Evolutionary conservation across 2,797 vertebrate species (phyloP).

Genomic region (Myotis planiceps): DNA sequence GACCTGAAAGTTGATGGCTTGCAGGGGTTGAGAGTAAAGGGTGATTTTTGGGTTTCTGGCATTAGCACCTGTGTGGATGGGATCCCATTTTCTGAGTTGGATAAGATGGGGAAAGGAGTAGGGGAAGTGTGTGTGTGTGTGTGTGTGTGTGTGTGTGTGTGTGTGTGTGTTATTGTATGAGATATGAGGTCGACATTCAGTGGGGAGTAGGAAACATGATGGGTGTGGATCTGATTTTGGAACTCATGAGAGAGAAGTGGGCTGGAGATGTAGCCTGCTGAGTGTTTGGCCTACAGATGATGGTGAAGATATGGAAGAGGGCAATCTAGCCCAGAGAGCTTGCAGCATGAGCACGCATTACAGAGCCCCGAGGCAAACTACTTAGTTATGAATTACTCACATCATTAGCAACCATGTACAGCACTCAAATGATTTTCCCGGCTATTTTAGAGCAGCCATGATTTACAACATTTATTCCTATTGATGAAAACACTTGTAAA

Average conservation of each 20-base stretch:
- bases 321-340: neutral
- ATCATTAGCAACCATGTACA: neutral
- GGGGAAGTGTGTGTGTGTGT: neutral
- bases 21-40: neutral
- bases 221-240: neutral
- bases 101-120: neutral
- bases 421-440: neutral
- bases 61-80: neutral
- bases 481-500: neutral
- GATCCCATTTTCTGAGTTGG: neutral
- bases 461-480: neutral
- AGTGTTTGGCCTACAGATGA: neutral
- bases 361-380: neutral
- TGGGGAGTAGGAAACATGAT: neutral
- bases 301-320: neutral
- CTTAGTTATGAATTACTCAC: neutral
- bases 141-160: neutral
- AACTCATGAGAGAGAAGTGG: neutral
- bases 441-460: neutral
- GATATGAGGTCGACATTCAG: neutral
- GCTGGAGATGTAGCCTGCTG: neutral
- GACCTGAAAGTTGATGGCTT: neutral
- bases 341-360: neutral
- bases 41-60: neutral
- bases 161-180: neutral